phyloP scores from a whole-genome alignment of 2,113 vertebrate species.

The Paratilapia polleni region DNA sequence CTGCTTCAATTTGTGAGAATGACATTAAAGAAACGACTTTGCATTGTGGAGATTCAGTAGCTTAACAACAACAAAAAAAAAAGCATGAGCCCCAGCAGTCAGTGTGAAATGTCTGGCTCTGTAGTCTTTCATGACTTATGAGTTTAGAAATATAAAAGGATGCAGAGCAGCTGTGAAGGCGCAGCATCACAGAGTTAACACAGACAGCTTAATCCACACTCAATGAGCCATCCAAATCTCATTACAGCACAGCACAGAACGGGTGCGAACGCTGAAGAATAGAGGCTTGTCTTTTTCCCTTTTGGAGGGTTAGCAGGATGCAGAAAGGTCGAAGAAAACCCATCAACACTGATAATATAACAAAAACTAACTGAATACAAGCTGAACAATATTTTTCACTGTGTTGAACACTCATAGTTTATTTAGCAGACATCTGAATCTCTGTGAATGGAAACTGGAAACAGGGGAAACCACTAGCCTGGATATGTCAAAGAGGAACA shows the following conservation, averaged over 20 bases:
- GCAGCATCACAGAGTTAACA: constrained; percentile 28
- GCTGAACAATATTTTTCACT: too few relatives aligned
- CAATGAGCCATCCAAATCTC: constrained; percentile 53
- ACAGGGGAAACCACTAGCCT: too few relatives aligned
- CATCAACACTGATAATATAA: neutral
- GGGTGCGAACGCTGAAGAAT: constrained; percentile 11
- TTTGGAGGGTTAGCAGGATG: constrained; percentile 2
- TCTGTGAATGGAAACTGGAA: too few relatives aligned
- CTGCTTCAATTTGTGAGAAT: neutral
- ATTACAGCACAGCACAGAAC: constrained; percentile 38
- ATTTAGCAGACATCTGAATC: too few relatives aligned
- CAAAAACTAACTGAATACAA: neutral
- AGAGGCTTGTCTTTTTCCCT: neutral
- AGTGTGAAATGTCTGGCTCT: constrained; percentile 15
- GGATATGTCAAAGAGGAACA: neutral
- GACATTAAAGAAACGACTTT: neutral
- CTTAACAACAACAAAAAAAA: constrained; percentile 31
- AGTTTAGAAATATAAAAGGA: constrained; percentile 42
- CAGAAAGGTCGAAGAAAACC: neutral
- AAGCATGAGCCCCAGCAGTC: neutral
- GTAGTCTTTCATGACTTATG: constrained; percentile 32
- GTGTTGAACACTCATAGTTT: too few relatives aligned
- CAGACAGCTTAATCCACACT: constrained; percentile 53
- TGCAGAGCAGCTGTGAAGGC: constrained; percentile 22
- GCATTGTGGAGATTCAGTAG: constrained; percentile 1